Conservation (phyloP, 64 coral and sea anemone genomes). For the Porites lutea region DNA sequence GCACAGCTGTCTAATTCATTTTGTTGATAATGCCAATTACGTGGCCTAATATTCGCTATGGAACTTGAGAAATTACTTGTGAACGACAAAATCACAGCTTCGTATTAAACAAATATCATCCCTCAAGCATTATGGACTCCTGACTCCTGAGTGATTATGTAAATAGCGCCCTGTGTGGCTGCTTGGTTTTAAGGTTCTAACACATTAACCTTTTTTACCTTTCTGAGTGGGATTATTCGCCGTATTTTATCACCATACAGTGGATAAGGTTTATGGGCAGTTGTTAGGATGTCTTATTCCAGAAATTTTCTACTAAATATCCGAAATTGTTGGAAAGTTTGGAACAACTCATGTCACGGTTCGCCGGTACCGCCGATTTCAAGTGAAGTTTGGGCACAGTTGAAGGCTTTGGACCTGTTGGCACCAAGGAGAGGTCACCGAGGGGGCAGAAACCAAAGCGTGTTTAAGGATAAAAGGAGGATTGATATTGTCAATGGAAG, state of each 20-base stretch:
- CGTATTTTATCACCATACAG: not conserved
- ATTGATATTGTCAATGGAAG: slow-evolving; percentile 17
- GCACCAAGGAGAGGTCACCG: slow-evolving; percentile 37
- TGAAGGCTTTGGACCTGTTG: slow-evolving; percentile 26
- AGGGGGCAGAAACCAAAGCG: not conserved
- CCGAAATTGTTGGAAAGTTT: slow-evolving; percentile 38
- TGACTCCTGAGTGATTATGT: no score
- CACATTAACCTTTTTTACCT: not conserved
- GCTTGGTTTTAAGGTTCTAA: not conserved
- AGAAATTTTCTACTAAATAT: not conserved
- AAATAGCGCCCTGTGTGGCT: not conserved
- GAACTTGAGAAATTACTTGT: no score
- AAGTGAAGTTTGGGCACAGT: slow-evolving; percentile 34
- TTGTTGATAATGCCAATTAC: no score
- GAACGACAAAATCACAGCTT: no score
- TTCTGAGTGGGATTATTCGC: not conserved
- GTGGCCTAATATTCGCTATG: no score
- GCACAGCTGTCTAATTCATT: no score
- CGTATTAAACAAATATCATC: no score
- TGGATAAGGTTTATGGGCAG: not conserved
- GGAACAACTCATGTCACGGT: slow-evolving; percentile 42
- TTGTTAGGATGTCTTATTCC: not conserved
- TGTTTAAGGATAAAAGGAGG: not conserved
- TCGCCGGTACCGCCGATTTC: slow-evolving; percentile 19
- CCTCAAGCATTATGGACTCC: no score